Percentiles rank a stretch among this genome's conserved stretches.
Evolutionary conservation across 2,113 vertebrate species (phyloP).

Genomic region (Centropus unirufus): DNA sequence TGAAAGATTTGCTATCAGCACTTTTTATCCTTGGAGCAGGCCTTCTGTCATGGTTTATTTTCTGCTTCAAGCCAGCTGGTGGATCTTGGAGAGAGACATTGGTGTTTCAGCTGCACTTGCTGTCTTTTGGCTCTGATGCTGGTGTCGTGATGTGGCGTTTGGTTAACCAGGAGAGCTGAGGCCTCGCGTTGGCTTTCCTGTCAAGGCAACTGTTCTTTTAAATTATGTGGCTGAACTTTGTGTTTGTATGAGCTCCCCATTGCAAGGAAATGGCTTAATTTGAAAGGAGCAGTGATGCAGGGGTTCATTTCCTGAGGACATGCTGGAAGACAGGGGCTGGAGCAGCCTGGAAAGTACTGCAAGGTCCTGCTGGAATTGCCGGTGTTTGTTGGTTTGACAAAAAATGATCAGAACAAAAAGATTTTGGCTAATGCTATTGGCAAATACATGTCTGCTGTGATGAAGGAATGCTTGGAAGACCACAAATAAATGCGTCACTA

Average conservation of each 20-base stretch:
- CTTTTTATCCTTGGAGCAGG: neutral
- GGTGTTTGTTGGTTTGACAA: neutral
- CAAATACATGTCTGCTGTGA: neutral
- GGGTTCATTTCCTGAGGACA: neutral
- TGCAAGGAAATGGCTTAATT: neutral
- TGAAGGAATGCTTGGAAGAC: neutral
- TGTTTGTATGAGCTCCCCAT: neutral
- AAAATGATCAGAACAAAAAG: neutral
- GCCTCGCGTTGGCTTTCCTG: neutral
- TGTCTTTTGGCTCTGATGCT: neutral
- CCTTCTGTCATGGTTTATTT: constrained; percentile 35
- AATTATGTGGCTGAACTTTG: neutral
- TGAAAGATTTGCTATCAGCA: neutral
- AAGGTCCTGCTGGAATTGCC: neutral
- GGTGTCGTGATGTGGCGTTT: neutral
- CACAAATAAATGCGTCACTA: neutral
- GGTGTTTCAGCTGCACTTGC: neutral
- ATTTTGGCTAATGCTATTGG: neutral
- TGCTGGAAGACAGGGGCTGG: neutral
- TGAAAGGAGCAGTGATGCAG: neutral
- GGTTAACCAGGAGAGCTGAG: neutral
- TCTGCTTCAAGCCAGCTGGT: constrained; percentile 24
- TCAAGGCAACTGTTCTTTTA: neutral
- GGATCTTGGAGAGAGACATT: neutral
- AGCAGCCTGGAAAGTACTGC: neutral